Evolutionary conservation across 2,888 invertebrate genomes (phyloP), one percentile per base, ranked within the genome.

Genomic region (Philaethria dido): DNA sequence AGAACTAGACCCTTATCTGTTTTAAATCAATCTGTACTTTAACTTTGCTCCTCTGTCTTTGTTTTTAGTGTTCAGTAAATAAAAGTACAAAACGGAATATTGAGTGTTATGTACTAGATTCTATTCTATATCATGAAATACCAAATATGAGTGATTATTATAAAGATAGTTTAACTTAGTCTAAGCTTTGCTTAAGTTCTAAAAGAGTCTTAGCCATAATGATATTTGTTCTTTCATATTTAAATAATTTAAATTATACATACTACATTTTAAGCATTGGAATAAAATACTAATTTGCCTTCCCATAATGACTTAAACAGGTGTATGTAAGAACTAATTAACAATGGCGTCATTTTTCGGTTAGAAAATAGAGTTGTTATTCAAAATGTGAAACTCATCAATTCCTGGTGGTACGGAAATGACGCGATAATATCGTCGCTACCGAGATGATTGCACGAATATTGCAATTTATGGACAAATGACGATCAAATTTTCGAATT

Each of bases 391-490:
- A 66, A 64, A 69, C 69, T 69, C 70, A 71, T 71, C 70, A 69
- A 66, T 64, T 62, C 61, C 59, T 66, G 66, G 64, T 66, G 66
- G 66, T 47, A 61, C 69, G 70, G 70, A 71, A 71, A 71, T 69
- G 64, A 52, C 57, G 66, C 66, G 64, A 69, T 62, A 65, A 70
- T 62, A 64, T 65, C 65, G 62, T 62, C 62, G 66, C 69, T 69
- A 59, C 66, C 57, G 64, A 62, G 63, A 71, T 71, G 70, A 71
- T 71, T 71, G 70, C 70, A 59, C 66, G 70, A 66, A 69, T 69
- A 66, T 70, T 69, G 66, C 70, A 64, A 69, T 69, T 63, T 65
- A 69, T 71, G 69, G 64, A 66, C 70, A 66, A 69, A 69, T 68
- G 59, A 60, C 65, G 66, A 69, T 68, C 67, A 68, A 68, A 63